Base-by-base conservation (phyloP, 2,888 invertebrate species). In the Drosophila nr. fundita region DNA sequence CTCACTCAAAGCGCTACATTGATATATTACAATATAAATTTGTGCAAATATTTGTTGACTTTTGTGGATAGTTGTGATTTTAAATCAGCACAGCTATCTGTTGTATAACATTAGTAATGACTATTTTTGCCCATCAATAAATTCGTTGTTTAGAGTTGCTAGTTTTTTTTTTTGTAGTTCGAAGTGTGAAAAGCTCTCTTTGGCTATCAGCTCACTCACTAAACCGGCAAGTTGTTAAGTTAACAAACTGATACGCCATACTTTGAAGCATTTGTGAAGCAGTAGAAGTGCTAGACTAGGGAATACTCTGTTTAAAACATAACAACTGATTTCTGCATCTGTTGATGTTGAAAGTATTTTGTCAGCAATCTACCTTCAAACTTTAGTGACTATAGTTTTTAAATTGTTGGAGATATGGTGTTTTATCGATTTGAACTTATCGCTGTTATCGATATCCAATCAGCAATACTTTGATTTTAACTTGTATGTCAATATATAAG, bases 221-320 rank as follows among this genome's bases (percentile, higher is more conserved):
- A 5, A 57, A 34, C 29, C 38, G 38, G 18, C 29, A 40, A 58
- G 48, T 42, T 45, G 38, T 68, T 68, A 73, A 21, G 42, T 5
- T 42, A 21, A 21, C 42, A 21, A n/a, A 42, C 40, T 42, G n/a
- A 42, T 42, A 42, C 5, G 42, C n/a, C 10, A 21, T 21, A 21
- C 11, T 11, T 11, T 21, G 2, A 21, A 21, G 42, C 68, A 68
- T 48, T 48, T 48, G 6, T 27, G 3, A 24, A 42, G 49, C n/a
- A 36, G 30, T 0, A 8, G 24, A 24, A 13, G 1, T 36, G 34
- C 11, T 64, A 0, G 21, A 29, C 21, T 11, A 2, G 1, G 3
- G 2, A 11, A 53, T 36, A 36, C 45, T n/a, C 36, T 48, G 4
- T 21, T 24, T 45, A 45, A 21, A 15, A 15, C 2, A 7, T 15